Evolutionary conservation across 2,113 vertebrate species (phyloP).

Genomic region (Limnothrissa miodon): DNA sequence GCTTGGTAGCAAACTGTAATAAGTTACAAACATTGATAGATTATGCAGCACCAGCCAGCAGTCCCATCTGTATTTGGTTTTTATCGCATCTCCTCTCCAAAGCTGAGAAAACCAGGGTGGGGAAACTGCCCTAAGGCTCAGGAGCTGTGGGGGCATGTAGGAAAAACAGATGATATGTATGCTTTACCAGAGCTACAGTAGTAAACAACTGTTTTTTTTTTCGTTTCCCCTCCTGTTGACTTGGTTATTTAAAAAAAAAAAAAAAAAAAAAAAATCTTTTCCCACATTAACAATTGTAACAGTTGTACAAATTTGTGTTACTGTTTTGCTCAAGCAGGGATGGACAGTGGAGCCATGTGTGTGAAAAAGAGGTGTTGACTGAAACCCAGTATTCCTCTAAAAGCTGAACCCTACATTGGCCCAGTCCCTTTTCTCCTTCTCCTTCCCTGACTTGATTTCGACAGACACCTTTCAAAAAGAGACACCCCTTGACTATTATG

Average conservation of each 20-base stretch:
- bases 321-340: background rate
- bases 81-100: background rate
- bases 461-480: too few species aligned
- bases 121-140: background rate
- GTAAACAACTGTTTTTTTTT: constrained; percentile 1
- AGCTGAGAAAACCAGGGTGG: background rate
- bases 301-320: background rate
- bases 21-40: background rate
- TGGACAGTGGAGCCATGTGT: background rate
- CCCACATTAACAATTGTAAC: too few species aligned
- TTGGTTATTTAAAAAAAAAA: background rate
- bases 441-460: too few species aligned
- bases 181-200: background rate
- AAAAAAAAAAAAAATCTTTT: too few species aligned
- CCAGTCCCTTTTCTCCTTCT: too few species aligned
- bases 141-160: background rate
- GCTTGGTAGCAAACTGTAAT: background rate
- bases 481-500: too few species aligned
- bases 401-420: background rate
- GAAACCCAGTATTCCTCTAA: too few species aligned
- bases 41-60: background rate
- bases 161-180: background rate
- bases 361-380: too few species aligned
- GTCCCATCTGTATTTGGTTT: background rate
- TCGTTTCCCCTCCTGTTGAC: background rate